Evolutionary conservation across 2,113 vertebrate species (phyloP), one percentile per base, ranked within the genome.

Genomic region (Phrynocephalus versicolor): DNA sequence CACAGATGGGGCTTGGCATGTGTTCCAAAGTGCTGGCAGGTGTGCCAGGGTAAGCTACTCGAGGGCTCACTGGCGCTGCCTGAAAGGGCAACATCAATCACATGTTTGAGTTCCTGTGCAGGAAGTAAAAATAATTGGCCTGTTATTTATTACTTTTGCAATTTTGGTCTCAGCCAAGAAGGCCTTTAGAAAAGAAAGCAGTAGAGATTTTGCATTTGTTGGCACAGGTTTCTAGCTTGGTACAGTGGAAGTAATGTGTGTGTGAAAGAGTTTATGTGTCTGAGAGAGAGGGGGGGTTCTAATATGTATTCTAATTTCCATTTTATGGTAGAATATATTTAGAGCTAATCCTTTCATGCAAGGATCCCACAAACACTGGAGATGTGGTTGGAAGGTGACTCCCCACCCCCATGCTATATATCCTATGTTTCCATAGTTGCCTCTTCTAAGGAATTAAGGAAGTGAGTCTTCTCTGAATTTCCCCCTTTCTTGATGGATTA

Each of bases 41-140:
- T 89, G 88, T 95, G 91, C 94, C 93, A 94, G 84, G 87, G 86
- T 93, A 89, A 91, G 89, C 87, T 95, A 90, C 94, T 94, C 91
- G 77, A 79, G 86, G n/a, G 88, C 27, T 91, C 84, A 82, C 91
- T 85, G 88, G 64, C 80, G 79, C 89, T 93, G 92, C 93, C 93
- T 95, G 93, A 95, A 94, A 86, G 90, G 91, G 79, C 86, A 87
- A 92, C 93, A 95, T 95, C 91, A 94, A 93, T 94, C 92, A 94
- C 84, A 80, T 37, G 69, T 89, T 90, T 91, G 84, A 94, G 88
- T 95, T 95, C 91, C 92, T 94, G 90, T 88, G 83, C 87, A 95
- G 90, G 92, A 96, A 94, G 92, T 91, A 89, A 95, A 82, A 89
- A 94, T 93, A 95, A 94, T 90, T 93, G 87, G 89, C 91, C 83